Percentiles rank a stretch among this genome's conserved stretches.
These are phyloP conservation scores for Mastacembelus armatus DNA, from an alignment of 2,797 vertebrate genomes.

Conservation along the genomic window DNA sequence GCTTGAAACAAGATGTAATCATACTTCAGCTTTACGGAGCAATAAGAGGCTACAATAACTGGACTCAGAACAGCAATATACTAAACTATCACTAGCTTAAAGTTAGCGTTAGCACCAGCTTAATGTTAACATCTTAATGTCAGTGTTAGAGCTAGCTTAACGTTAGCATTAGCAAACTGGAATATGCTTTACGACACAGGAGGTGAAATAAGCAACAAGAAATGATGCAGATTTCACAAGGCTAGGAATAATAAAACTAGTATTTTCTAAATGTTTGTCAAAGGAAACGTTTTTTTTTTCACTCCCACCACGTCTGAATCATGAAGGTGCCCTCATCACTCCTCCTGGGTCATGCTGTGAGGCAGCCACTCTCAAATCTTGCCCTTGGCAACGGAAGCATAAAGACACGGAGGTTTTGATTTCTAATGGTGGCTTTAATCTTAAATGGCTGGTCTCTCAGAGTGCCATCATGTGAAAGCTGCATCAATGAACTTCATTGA, in stretches of 20 bases:
- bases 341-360: conserved; percentile 13
- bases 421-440: conserved; percentile 70
- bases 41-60: neutral
- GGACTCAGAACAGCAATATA: neutral
- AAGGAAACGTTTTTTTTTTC: neutral
- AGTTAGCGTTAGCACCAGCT: too few species aligned
- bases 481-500: conserved; percentile 65
- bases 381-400: conserved; percentile 40
- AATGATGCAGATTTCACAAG: neutral
- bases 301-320: conserved; percentile 25
- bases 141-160: too few species aligned
- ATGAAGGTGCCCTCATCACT: conserved; percentile 38
- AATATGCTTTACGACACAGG: neutral
- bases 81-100: too few species aligned
- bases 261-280: neutral
- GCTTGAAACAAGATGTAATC: neutral
- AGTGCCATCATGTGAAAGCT: conserved; percentile 67
- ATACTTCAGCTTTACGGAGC: neutral
- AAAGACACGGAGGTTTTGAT: conserved; percentile 62
- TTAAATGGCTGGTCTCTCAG: conserved; percentile 64
- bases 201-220: too few species aligned
- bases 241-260: neutral
- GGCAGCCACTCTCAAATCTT: conserved; percentile 28
- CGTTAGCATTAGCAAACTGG: too few species aligned
- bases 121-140: too few species aligned